phyloP scores from a whole-genome alignment of 2,113 vertebrate genomes.

The Coregonus clupeaformis region DNA sequence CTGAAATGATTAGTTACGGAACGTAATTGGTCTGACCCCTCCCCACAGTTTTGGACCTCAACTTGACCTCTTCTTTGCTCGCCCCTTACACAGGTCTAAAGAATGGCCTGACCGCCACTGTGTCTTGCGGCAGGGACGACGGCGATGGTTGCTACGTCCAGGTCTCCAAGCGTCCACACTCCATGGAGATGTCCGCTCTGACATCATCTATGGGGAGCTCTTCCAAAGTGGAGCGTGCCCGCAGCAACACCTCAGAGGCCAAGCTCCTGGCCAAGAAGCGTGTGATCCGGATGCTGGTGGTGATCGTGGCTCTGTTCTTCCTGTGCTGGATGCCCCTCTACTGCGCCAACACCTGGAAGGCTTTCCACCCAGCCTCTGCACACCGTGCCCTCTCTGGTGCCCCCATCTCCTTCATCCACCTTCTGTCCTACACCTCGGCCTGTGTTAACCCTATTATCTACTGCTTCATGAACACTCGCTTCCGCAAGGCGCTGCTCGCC shows the following conservation, averaged over 20 bases:
- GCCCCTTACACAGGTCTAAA: slow-evolving; percentile 58
- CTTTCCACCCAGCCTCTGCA: slow-evolving; percentile 79
- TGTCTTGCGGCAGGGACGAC: slow-evolving; percentile 66
- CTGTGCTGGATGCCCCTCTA: slow-evolving; percentile 94
- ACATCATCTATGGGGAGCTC: slow-evolving; percentile 25
- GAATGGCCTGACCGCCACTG: slow-evolving; percentile 52
- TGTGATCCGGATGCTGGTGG: slow-evolving; percentile 92
- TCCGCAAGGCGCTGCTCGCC: slow-evolving; percentile 83
- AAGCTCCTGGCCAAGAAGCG: slow-evolving; percentile 91
- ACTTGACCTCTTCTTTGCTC: not conserved
- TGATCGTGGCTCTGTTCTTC: slow-evolving; percentile 91
- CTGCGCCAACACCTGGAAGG: slow-evolving; percentile 90
- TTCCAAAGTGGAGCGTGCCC: slow-evolving; percentile 66
- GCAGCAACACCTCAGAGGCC: slow-evolving; percentile 80
- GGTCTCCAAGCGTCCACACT: slow-evolving; percentile 65
- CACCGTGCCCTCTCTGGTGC: slow-evolving; percentile 80
- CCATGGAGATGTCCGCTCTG: slow-evolving; percentile 84
- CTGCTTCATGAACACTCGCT: slow-evolving; percentile 98
- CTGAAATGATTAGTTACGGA: no score
- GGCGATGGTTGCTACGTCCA: slow-evolving; percentile 89
- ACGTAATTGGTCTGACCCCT: not conserved
- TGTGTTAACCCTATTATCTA: slow-evolving; percentile 94
- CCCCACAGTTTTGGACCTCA: not conserved
- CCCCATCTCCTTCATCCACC: slow-evolving; percentile 93
- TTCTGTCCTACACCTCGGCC: slow-evolving; percentile 87